Percentiles rank a stretch among this genome's conserved stretches.
These are phyloP conservation scores for Champsocephalus gunnari DNA, from an alignment of 2,797 vertebrate species.

Conservation along the genomic window DNA sequence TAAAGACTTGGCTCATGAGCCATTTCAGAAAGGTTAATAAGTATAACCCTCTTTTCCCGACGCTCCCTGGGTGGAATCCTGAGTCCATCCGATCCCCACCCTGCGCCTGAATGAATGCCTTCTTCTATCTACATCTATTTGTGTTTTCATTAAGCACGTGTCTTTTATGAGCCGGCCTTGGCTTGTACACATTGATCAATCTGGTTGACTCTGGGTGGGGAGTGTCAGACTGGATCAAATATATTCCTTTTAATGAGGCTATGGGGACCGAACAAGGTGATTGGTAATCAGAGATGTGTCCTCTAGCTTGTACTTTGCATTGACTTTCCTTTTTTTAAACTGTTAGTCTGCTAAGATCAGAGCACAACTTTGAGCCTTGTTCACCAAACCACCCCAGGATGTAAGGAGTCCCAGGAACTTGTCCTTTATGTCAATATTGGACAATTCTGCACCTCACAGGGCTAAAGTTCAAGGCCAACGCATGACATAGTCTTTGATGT, in stretches of 20 bases:
- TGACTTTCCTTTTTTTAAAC: not conserved
- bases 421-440: not conserved
- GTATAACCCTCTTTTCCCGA: constrained; percentile 65
- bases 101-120: constrained; percentile 33
- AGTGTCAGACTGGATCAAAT: constrained; percentile 36
- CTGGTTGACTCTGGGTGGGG: not conserved
- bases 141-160: constrained; percentile 67
- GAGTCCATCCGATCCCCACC: constrained; percentile 52
- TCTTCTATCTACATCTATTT: constrained; percentile 54
- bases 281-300: constrained; percentile 22
- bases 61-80: constrained; percentile 55
- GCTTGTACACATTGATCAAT: constrained; percentile 62
- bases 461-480: not conserved
- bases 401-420: not conserved
- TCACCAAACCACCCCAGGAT: too few relatives aligned
- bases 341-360: not conserved
- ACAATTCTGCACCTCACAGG: not conserved
- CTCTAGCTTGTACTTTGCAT: constrained; percentile 15
- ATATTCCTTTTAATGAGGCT: constrained; percentile 50
- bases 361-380: not conserved
- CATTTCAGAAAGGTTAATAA: constrained; percentile 84
- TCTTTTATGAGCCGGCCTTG: constrained; percentile 47
- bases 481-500: not conserved
- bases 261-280: constrained; percentile 29
- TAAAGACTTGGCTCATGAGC: constrained; percentile 70